phyloP scores from a whole-genome alignment of 2,888 invertebrate genomes.

The Caenorhabditis sp. region DNA sequence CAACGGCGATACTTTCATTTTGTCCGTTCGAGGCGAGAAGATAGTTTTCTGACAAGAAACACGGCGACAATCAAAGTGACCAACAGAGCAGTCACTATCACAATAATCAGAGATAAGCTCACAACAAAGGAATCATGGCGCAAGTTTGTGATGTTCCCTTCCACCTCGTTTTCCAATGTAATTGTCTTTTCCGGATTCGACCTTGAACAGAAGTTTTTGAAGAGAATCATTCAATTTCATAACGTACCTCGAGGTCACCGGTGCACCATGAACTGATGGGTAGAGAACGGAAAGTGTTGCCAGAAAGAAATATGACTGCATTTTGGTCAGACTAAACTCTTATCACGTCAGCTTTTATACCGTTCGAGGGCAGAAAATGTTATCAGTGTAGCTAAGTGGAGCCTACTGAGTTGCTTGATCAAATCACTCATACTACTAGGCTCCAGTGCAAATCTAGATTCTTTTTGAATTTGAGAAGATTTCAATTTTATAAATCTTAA shows the following conservation, averaged over 20 bases:
- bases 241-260: background rate
- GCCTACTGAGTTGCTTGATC: background rate
- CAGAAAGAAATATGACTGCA: background rate
- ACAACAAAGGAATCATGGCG: conserved; percentile 5
- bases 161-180: background rate
- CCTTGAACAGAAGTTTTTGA: background rate
- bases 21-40: background rate
- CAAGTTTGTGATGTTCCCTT: background rate
- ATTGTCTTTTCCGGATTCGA: background rate
- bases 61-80: background rate
- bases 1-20: background rate
- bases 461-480: too few relatives aligned
- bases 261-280: background rate
- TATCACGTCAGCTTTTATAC: conserved; percentile 3
- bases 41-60: conserved; percentile 2
- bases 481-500: too few relatives aligned
- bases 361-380: background rate
- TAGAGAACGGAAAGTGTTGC: background rate
- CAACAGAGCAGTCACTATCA: background rate
- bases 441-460: background rate
- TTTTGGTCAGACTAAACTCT: background rate
- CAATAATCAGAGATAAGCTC: background rate
- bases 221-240: background rate
- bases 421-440: background rate
- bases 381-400: conserved; percentile 1